A percentile compares a stretch with the other conserved stretches of the same genome.
These are phyloP conservation scores for Drosophila histrio DNA, from an alignment of 2,888 invertebrate species.

Conservation along the genomic window DNA sequence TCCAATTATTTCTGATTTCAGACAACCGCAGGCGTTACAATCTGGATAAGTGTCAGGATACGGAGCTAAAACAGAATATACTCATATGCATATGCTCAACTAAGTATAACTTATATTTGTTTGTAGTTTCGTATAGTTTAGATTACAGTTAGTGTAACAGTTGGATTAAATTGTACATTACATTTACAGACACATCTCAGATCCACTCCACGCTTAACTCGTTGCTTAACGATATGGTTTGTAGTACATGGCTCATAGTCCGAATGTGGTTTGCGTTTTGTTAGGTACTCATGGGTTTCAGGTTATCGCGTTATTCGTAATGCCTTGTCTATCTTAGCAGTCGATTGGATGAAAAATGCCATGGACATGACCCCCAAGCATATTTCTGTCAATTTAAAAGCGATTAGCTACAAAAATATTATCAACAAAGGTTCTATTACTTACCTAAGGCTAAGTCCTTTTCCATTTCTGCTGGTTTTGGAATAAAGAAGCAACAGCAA, in stretches of 20 bases:
- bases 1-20: conserved; percentile 32
- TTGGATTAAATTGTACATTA: conserved; percentile 63
- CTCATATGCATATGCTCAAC: conserved; percentile 52
- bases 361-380: conserved; percentile 35
- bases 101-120: conserved; percentile 58
- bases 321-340: conserved; percentile 31
- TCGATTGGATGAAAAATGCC: conserved; percentile 46
- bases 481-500: conserved; percentile 46
- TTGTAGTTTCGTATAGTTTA: conserved; percentile 41
- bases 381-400: conserved; percentile 23
- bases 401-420: not conserved
- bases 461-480: conserved; percentile 37
- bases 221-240: conserved; percentile 32
- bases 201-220: conserved; percentile 52
- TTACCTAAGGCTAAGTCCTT: conserved; percentile 48
- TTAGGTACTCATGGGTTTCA: conserved; percentile 52
- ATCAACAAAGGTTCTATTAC: not conserved
- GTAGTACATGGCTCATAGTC: not conserved
- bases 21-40: conserved; percentile 11
- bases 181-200: conserved; percentile 41
- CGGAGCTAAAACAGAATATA: conserved; percentile 14
- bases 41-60: not conserved
- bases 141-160: conserved; percentile 63
- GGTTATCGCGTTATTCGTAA: conserved; percentile 19
- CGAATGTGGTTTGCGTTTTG: conserved; percentile 15